Evolutionary conservation across 2,797 vertebrate species (phyloP).

Genomic region (Myotis myotis): DNA sequence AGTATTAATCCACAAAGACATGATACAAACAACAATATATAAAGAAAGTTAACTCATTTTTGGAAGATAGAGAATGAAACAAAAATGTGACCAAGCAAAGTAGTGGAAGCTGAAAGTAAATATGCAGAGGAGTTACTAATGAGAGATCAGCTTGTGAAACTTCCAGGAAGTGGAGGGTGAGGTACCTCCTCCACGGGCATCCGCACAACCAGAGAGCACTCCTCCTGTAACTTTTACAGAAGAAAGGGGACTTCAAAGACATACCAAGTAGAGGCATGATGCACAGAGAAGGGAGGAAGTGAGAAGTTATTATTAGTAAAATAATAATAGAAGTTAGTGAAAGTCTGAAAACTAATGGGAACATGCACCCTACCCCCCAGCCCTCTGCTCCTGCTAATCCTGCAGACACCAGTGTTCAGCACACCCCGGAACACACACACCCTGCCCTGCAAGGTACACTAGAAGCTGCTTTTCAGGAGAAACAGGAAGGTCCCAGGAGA

Average conservation of each 20-base stretch:
- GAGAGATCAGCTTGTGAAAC: background rate
- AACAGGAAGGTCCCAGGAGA: background rate
- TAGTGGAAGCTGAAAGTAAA: background rate
- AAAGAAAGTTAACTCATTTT: background rate
- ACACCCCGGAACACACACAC: background rate
- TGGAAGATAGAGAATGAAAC: background rate
- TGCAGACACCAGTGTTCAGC: fast-evolving
- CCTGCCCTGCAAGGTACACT: fast-evolving
- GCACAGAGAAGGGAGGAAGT: background rate
- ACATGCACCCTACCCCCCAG: fast-evolving
- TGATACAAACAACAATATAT: background rate
- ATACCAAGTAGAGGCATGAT: background rate
- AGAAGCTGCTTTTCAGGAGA: background rate
- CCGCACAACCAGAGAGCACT: fast-evolving
- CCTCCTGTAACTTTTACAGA: background rate
- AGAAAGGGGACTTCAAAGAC: background rate
- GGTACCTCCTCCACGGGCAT: background rate
- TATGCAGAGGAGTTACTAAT: background rate
- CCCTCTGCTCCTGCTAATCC: too few species aligned
- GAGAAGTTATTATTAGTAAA: background rate
- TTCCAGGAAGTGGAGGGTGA: background rate
- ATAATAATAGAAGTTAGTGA: background rate
- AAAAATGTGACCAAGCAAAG: background rate
- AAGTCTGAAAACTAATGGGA: background rate
- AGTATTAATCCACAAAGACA: background rate